These are phyloP conservation scores for Phengaris alcon DNA, from an alignment of 2,888 invertebrate genomes.

Conservation along the genomic window DNA sequence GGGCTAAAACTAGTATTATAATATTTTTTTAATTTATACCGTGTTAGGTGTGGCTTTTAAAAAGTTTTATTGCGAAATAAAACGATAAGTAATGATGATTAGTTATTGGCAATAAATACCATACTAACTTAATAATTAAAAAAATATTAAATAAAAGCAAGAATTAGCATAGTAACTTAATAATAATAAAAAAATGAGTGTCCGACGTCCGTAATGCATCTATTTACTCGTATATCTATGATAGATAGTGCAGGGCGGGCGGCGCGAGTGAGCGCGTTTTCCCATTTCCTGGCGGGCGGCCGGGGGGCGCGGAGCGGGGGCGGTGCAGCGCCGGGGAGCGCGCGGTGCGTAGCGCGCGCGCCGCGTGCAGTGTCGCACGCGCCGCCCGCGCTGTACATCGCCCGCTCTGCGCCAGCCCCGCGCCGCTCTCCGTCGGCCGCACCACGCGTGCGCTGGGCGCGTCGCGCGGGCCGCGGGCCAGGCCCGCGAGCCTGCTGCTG, in stretches of 20 bases:
- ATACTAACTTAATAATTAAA: too few relatives aligned
- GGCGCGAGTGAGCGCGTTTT: slow-evolving; percentile 36
- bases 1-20: too few relatives aligned
- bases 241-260: slow-evolving; percentile 30
- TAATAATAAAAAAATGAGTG: neutral
- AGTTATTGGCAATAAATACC: too few relatives aligned
- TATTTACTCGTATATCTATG: neutral
- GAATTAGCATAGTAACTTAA: too few relatives aligned
- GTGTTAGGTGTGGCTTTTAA: too few relatives aligned
- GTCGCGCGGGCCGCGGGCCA: slow-evolving; percentile 78
- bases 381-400: slow-evolving; percentile 54
- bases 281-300: slow-evolving; percentile 34
- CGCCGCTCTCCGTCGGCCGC: slow-evolving; percentile 76
- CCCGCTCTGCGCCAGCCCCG: slow-evolving; percentile 61
- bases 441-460: slow-evolving; percentile 79
- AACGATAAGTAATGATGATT: too few relatives aligned
- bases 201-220: neutral
- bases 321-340: slow-evolving; percentile 39
- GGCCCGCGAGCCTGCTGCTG: slow-evolving; percentile 79
- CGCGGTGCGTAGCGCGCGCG: slow-evolving; percentile 43
- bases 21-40: too few relatives aligned
- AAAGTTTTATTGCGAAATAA: too few relatives aligned
- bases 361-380: slow-evolving; percentile 45
- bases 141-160: too few relatives aligned
- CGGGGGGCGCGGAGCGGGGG: slow-evolving; percentile 37